These are phyloP conservation scores for Nymphalis polychloros DNA, from an alignment of 2,888 invertebrate species.

Conservation along the genomic window DNA sequence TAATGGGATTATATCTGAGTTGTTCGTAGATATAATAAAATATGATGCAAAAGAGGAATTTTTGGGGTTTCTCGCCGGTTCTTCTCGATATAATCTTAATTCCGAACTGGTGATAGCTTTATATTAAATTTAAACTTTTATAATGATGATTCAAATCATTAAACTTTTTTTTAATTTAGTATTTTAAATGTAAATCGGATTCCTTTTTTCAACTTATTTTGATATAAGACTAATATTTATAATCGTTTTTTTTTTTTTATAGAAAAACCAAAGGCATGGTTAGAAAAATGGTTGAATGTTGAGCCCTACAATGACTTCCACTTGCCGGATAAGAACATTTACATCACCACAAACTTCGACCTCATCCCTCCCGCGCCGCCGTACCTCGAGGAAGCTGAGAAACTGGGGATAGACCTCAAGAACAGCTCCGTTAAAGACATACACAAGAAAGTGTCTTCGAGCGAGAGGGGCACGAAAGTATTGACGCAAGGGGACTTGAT, in stretches of 20 bases:
- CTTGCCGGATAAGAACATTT: slow-evolving; percentile 87
- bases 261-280: slow-evolving; percentile 85
- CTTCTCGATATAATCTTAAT: too few species aligned
- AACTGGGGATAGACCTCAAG: slow-evolving; percentile 56
- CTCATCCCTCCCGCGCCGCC: slow-evolving; percentile 72
- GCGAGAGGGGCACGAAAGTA: slow-evolving; percentile 42
- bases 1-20: too few species aligned
- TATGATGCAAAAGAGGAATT: too few species aligned
- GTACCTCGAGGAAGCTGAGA: slow-evolving; percentile 56
- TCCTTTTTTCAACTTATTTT: too few species aligned
- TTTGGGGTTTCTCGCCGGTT: too few species aligned
- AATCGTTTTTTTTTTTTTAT: slow-evolving; percentile 30
- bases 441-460: slow-evolving; percentile 52
- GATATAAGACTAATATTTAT: too few species aligned
- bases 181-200: too few species aligned
- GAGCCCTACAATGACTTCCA: slow-evolving; percentile 82
- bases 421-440: slow-evolving; percentile 61
- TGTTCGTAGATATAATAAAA: too few species aligned
- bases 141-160: too few species aligned
- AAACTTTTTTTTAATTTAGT: too few species aligned
- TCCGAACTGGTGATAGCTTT: too few species aligned
- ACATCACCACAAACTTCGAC: slow-evolving; percentile 86
- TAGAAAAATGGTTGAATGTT: slow-evolving; percentile 83
- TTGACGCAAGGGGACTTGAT: slow-evolving; percentile 61
- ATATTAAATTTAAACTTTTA: too few species aligned